Evolutionary conservation across 2,797 vertebrate genomes (phyloP), one percentile per base, ranked within the genome.

Genomic region (Epinephelus awoara): DNA sequence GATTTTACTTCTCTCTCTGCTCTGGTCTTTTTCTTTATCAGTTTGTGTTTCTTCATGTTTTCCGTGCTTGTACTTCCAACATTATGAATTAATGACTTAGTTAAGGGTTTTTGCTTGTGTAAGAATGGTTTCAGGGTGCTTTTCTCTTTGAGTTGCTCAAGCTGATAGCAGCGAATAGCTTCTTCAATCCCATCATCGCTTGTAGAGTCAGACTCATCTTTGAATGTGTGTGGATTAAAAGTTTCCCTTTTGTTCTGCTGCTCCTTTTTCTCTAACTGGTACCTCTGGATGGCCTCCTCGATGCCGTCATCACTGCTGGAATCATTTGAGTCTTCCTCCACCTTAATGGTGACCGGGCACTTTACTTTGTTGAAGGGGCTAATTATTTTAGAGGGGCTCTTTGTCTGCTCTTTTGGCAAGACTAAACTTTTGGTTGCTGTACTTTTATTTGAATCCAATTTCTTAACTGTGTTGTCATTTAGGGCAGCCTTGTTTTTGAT

Each of bases 221-320:
- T 85, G 29, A 89, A 64, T 5, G 44, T 34, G 10, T 42, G 75
- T 1, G 81, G 55, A 74, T 47, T 67, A 10, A 80, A 89, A 23
- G 67, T 5, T 49, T 87, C 90, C 17, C 69, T 47, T 79, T 69
- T 18, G 85, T 79, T 87, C 51, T 89, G 72, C 89, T 94, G 66
- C 88, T 95, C 84, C 72, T 95, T 90, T 69, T 96, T 97, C 93
- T 99, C 97, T 40, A 96, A 85, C 92, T 99, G 98, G 88, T 97
- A 99, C 56, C 90, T 95, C 67, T 96, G 97, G 79, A 99, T 99
- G 67, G 98, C 98, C 88, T 99, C 97, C 72, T 99, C 98, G 0
- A 99, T 99, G 57, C 98, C 98, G 0, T 99, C 98, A 0, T 99
- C 98, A 0, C 98, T 99, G 72, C 98, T 99, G 0, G 98, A 98